A percentile compares a stretch with the other conserved stretches of the same genome.
Evolutionary conservation across 1,140 invertebrate genomes (phyloP).

Genomic region (Phenacoccus solenopsis): DNA sequence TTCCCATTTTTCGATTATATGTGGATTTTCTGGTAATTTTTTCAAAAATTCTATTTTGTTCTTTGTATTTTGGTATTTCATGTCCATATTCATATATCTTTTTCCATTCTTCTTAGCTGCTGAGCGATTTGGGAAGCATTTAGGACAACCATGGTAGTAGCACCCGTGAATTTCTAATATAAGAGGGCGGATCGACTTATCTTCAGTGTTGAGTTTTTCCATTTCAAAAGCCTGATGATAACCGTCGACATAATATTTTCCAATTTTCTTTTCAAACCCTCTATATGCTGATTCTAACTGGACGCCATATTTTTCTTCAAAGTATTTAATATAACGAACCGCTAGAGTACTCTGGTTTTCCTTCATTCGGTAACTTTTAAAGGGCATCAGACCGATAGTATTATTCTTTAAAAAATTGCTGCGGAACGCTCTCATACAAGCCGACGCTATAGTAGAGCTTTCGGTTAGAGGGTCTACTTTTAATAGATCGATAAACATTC

Average conservation of each 20-base stretch:
- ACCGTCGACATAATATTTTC: neutral
- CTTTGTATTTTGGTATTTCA: neutral
- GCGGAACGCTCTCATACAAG: conserved; percentile 18
- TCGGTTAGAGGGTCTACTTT: conserved; percentile 19
- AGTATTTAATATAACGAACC: conserved; percentile 9
- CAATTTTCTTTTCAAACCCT: conserved; percentile 5
- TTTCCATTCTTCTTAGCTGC: neutral
- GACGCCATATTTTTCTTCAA: conserved; percentile 7
- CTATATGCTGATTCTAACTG: conserved; percentile 13
- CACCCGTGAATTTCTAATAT: conserved; percentile 21
- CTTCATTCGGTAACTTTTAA: conserved; percentile 2
- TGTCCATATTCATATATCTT: neutral
- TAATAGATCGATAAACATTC: conserved; percentile 10
- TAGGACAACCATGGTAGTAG: conserved; percentile 22
- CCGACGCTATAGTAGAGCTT: conserved; percentile 18
- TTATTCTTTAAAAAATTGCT: conserved; percentile 11
- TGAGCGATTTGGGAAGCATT: neutral
- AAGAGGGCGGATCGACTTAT: neutral
- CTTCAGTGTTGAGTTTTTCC: neutral
- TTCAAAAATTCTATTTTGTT: neutral
- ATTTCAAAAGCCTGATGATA: no score
- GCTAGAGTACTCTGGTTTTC: conserved; percentile 20
- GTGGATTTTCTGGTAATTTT: neutral
- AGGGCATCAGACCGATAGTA: conserved; percentile 18
- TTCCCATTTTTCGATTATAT: neutral